phyloP scores from a whole-genome alignment of 2,888 invertebrate species.

The Sinhomidia bicolor region DNA sequence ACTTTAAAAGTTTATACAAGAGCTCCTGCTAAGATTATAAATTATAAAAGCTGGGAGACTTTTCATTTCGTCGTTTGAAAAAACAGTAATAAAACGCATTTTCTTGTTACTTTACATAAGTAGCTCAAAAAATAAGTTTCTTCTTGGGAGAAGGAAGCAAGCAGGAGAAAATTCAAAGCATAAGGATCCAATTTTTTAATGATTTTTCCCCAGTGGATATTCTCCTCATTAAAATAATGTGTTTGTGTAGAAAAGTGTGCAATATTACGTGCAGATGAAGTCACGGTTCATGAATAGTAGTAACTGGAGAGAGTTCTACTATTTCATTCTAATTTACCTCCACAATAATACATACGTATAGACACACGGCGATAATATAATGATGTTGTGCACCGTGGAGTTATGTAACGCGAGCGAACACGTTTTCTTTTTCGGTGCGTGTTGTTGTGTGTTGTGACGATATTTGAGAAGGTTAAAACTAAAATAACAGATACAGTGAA shows the following conservation, averaged over 20 bases:
- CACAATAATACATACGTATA: too few species aligned
- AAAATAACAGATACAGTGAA: neutral
- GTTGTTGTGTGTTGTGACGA: neutral
- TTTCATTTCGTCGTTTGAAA: neutral
- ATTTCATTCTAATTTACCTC: neutral
- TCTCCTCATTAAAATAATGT: constrained; percentile 16
- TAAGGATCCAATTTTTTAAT: constrained; percentile 30
- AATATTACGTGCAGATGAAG: neutral
- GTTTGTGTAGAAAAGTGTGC: neutral
- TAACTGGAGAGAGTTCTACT: constrained; percentile 8
- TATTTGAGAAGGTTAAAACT: constrained; percentile 15
- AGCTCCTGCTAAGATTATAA: constrained; percentile 20
- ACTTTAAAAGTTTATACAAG: neutral
- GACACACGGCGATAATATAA: neutral
- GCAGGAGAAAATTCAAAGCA: neutral
- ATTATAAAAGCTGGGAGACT: constrained; percentile 1
- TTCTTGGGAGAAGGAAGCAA: neutral
- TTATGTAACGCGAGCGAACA: neutral
- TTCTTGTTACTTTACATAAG: neutral
- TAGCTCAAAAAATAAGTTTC: neutral
- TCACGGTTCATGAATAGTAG: constrained; percentile 4
- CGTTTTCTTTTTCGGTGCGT: constrained; percentile 10
- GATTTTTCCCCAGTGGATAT: constrained; percentile 21
- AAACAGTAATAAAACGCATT: neutral
- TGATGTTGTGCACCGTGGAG: neutral